Base-by-base conservation (phyloP, 2,888 invertebrate species). In the Gari tellinella region DNA sequence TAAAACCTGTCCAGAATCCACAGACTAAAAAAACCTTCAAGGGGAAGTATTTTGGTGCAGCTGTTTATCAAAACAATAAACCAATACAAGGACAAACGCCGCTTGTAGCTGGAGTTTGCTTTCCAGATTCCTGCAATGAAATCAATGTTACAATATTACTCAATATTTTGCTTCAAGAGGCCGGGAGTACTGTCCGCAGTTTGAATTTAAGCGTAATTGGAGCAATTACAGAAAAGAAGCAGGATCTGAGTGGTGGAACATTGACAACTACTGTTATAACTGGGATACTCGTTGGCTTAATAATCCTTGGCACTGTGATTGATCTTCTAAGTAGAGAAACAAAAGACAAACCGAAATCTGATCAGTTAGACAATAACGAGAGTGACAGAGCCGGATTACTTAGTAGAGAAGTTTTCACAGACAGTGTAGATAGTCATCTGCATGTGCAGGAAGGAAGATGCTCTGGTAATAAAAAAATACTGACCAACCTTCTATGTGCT, bases 361-460 rank as follows among this genome's bases (percentile, higher is more conserved):
- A 43, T 43, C 43, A 43, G 43, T n/a, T n/a, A n/a, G n/a, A n/a
- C n/a, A n/a, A n/a, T n/a, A n/a, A n/a, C n/a, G n/a, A 8, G 31
- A 21, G 41, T 45, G 77, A 78, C 43, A 58, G 70, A 23, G 56
- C 78, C 8, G 73, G 70, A 5, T 63, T 78, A 4, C 53, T 78
- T 2, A 23, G 64, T 26, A 56, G 61, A 12, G 78, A 70, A 26
- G 52, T 73, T 2, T 73, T 69, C 51, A 37, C 52, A 19, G 63
- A 58, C 19, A 51, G 19, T 31, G 40, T 57, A 17, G 5, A 14
- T 5, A 43, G 43, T 43, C n/a, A 15, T 3, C 7, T 43, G 14
- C 19, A 45, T 14, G n/a, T 25, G 14, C 58, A 60, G 49, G 49
- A 51, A 25, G 48, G 38, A n/a, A 48, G 41, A 19, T 40, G 26